phyloP scores from a whole-genome alignment of 1,140 invertebrate species.

The Vanessa tameamea region DNA sequence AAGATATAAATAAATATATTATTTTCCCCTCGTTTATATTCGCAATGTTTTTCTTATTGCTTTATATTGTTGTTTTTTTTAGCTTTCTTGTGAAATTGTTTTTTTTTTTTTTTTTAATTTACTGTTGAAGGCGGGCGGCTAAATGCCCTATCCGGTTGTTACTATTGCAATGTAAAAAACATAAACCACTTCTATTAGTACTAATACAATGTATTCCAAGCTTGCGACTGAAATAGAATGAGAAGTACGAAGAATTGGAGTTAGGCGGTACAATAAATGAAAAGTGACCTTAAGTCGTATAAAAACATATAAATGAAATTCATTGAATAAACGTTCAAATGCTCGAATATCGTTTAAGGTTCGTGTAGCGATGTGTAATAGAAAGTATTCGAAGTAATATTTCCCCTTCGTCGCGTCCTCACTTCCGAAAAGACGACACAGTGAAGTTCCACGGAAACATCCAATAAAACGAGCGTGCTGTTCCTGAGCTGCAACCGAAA shows the following conservation, averaged over 20 bases:
- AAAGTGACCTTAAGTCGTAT: no score
- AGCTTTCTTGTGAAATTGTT: constrained; percentile 33
- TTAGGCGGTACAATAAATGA: no score
- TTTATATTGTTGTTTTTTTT: constrained; percentile 58
- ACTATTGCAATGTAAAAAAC: not conserved
- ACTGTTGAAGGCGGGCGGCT: no score
- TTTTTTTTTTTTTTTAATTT: constrained; percentile 36
- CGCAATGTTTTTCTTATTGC: constrained; percentile 43
- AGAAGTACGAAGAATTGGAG: no score
- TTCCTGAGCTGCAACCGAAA: constrained; percentile 49
- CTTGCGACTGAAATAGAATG: not conserved
- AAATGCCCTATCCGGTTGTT: no score
- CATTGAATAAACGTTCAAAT: no score
- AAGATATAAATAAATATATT: constrained; percentile 70
- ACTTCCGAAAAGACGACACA: constrained; percentile 45
- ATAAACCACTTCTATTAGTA: not conserved
- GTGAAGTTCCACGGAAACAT: constrained; percentile 63
- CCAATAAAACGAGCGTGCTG: constrained; percentile 63
- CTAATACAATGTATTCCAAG: no score
- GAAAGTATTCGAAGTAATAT: constrained; percentile 36
- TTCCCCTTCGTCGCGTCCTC: constrained; percentile 26
- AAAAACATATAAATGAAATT: no score
- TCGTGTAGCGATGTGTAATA: not conserved
- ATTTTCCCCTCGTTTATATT: constrained; percentile 42
- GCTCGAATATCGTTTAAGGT: not conserved